Conservation (phyloP, 1,140 invertebrate species). For the Drosophila lowei region DNA sequence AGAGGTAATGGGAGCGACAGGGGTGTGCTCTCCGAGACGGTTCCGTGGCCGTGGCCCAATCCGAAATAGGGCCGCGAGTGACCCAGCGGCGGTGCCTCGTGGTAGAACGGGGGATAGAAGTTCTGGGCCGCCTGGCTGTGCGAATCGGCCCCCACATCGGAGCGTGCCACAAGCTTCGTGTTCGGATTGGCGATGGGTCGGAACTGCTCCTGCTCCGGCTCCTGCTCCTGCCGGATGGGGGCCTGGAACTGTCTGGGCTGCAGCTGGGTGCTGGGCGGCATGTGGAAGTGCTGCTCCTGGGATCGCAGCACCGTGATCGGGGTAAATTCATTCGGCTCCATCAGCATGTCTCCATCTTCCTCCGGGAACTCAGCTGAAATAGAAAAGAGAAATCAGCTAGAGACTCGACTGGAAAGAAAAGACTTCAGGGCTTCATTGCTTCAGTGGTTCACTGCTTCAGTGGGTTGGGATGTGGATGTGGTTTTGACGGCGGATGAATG, state of each 20-base stretch:
- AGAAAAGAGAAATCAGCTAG: constrained; percentile 18
- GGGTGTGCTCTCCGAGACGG: constrained; percentile 32
- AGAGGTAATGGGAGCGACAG: constrained; percentile 55
- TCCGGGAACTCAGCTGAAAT: constrained; percentile 76
- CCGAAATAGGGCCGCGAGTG: constrained; percentile 78
- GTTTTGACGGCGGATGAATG: not conserved
- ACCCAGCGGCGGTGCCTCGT: constrained; percentile 78
- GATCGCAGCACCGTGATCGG: constrained; percentile 75
- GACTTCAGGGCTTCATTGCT: not conserved
- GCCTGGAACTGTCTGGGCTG: constrained; percentile 49
- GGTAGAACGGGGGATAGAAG: constrained; percentile 80
- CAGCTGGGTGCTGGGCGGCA: constrained; percentile 69
- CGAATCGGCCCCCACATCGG: constrained; percentile 61
- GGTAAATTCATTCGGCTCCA: constrained; percentile 80
- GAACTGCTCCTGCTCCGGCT: constrained; percentile 61
- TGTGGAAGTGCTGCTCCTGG: constrained; percentile 73
- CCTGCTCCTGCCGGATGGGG: constrained; percentile 30
- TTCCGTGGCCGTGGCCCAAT: constrained; percentile 20
- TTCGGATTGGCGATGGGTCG: constrained; percentile 62
- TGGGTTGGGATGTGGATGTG: constrained; percentile 5
- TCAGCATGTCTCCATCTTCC: constrained; percentile 80
- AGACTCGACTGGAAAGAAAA: not conserved
- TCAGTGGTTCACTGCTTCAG: not conserved
- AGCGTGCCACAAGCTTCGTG: constrained; percentile 40
- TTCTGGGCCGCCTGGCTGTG: constrained; percentile 80